Evolutionary conservation across 2,113 vertebrate genomes (phyloP), one percentile per base, ranked within the genome.

Genomic region (Agapornis roseicollis): DNA sequence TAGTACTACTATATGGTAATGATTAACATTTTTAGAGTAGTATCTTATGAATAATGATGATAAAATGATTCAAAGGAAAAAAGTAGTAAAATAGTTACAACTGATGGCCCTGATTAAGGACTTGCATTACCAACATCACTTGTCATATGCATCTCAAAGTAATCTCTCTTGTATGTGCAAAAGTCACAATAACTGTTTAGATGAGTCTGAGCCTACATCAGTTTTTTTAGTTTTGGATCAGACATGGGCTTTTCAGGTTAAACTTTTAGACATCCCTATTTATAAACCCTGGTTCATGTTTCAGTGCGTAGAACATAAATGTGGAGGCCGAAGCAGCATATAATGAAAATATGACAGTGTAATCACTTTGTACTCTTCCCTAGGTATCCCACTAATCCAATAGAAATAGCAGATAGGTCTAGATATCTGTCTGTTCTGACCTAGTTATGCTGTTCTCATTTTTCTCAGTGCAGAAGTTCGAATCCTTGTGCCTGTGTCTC

Each of bases 391-490:
- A n/a, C 14, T 78, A 46, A 73, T 50, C 58, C 47, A 81, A 35
- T 46, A 49, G 33, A 55, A 66, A 35, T 20, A 72, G 46, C 17
- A 35, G 4, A 39, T 0, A 31, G 14, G 19, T 50, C 25, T 41
- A 72, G 17, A 33, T 39, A 33, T 2, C 4, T n/a, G 25, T 27
- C 68, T 84, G 39, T 60, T 61, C 64, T 76, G 44, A 88, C 63
- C 35, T 39, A 65, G 39, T n/a, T 80, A 76, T 1, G 3, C 44
- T 3, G 1, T n/a, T 37, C 14, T 60, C 1, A 0, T 49, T 65
- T 70, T 66, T 60, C 74, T 72, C 2, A 61, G 22, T 31, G n/a
- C 50, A 33, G 35, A 63, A 61, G 22, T 52, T 2, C 0, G 39
- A 79, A 90, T 70, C 41, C 37, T 56, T 47, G 18, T 15, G 13